These are phyloP conservation scores for Ylistrum balloti DNA, from an alignment of 1,140 invertebrate genomes.

Conservation along the genomic window DNA sequence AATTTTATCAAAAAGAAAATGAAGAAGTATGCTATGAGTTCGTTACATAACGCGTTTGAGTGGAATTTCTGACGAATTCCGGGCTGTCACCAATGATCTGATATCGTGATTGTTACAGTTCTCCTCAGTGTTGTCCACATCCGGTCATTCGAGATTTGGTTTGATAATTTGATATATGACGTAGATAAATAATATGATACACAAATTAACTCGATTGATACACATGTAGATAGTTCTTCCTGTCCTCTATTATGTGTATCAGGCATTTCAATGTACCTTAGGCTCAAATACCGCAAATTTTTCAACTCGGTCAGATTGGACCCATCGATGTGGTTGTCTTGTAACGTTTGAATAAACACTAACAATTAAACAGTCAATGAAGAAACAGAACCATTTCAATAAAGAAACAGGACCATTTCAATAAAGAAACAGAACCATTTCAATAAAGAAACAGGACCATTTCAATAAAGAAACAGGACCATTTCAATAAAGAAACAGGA, in stretches of 20 bases:
- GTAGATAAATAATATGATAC: not conserved
- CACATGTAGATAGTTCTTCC: not conserved
- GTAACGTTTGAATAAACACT: not conserved
- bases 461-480: too few species aligned
- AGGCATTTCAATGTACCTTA: not conserved
- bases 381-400: too few species aligned
- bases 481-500: too few species aligned
- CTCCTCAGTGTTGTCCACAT: not conserved
- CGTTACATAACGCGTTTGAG: not conserved
- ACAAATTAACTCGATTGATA: not conserved
- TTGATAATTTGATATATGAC: not conserved
- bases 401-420: too few species aligned
- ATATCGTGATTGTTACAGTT: not conserved
- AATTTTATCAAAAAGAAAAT: too few species aligned
- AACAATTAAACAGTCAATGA: too few species aligned
- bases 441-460: too few species aligned
- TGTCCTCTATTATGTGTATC: not conserved
- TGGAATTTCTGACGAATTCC: not conserved
- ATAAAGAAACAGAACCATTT: too few species aligned
- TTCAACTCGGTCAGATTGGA: not conserved
- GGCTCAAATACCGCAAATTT: slow-evolving; percentile 12
- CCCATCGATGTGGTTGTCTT: not conserved
- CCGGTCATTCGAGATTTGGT: not conserved
- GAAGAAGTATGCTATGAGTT: not conserved
- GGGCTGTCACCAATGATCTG: not conserved